Evolutionary conservation across 2,888 invertebrate genomes (phyloP).

Genomic region (Drosophila mulleri): DNA sequence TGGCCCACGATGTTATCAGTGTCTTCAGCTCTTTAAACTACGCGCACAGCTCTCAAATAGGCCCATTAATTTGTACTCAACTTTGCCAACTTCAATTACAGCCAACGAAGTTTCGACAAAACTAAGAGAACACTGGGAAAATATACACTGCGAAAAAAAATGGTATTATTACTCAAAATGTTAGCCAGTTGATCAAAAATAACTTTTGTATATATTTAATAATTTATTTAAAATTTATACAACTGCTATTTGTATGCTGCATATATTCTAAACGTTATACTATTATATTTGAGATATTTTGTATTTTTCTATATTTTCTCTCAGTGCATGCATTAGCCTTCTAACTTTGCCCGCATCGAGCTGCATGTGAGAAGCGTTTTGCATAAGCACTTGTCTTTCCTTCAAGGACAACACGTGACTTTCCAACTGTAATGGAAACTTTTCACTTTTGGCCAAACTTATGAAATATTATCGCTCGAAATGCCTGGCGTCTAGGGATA

Average conservation of each 20-base stretch:
- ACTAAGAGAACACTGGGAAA: background rate
- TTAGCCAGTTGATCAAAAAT: too few species aligned
- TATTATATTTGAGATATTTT: background rate
- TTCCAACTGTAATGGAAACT: constrained; percentile 44
- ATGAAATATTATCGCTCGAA: constrained; percentile 26
- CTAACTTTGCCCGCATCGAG: constrained; percentile 9
- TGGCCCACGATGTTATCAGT: constrained; percentile 56
- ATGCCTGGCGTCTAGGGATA: background rate
- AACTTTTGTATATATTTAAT: too few species aligned
- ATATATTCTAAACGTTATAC: too few species aligned
- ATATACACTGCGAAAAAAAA: background rate
- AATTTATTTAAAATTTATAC: too few species aligned
- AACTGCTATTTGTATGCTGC: too few species aligned
- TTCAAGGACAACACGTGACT: constrained; percentile 46
- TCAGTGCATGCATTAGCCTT: constrained; percentile 7
- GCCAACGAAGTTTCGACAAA: constrained; percentile 11
- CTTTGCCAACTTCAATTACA: constrained; percentile 9
- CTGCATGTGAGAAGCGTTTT: constrained; percentile 28
- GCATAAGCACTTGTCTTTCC: constrained; percentile 16
- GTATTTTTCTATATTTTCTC: background rate
- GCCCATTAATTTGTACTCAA: constrained; percentile 51
- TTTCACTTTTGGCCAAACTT: constrained; percentile 26
- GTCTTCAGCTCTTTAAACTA: constrained; percentile 31
- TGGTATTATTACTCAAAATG: too few species aligned
- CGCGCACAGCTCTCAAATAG: constrained; percentile 20